Base-by-base conservation (phyloP, 2,888 invertebrate species). In the Cyrtodaria siliqua region DNA sequence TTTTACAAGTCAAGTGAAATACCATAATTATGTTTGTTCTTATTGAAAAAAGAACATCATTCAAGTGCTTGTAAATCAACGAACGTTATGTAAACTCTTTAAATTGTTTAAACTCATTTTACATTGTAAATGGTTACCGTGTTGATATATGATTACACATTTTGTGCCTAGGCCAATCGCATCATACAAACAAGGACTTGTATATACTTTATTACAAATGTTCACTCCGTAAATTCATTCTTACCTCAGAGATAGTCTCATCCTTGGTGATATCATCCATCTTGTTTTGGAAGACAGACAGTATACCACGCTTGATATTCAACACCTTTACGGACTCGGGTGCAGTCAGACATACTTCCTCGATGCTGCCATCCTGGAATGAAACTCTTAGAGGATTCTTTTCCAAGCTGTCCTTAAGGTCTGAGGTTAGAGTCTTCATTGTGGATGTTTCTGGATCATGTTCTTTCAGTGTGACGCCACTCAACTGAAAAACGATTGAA, bases 231-330 rank as follows among this genome's bases (percentile, higher is more conserved):
- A n/a, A n/a, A 38, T 38, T 8, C 16, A 12, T 38, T 44, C 20
- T 47, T 76, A 74, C 76, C 70, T 77, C 80, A 23, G 66, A 59
- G 42, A 77, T 63, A 14, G 61, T 80, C 47, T 80, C 72, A 20
- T 53, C 59, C 20, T 59, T 70, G 49, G 44, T 71, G 26, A 80
- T 68, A 42, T 80, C 77, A 24, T 77, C 73, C 80, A 80, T 80
- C 55, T 56, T 73, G 64, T 71, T 80, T 63, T 80, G 80, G 59
- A 80, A 67, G 26, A 77, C 44, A 16, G 80, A 80, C 47, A 80
- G 67, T 26, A 80, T 72, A 50, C 80, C 80, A 55, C 73, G 63
- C 61, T 80, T 80, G 63, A 80, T 77, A 67, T 80, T 80, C 29
- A 80, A 20, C 2, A 76, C 40, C 38, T 67, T 27, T 26, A 53